Percentiles rank a stretch among this genome's conserved stretches.
phyloP scores from a whole-genome alignment of 2,888 invertebrate species.

The Drosophila phalerata region DNA sequence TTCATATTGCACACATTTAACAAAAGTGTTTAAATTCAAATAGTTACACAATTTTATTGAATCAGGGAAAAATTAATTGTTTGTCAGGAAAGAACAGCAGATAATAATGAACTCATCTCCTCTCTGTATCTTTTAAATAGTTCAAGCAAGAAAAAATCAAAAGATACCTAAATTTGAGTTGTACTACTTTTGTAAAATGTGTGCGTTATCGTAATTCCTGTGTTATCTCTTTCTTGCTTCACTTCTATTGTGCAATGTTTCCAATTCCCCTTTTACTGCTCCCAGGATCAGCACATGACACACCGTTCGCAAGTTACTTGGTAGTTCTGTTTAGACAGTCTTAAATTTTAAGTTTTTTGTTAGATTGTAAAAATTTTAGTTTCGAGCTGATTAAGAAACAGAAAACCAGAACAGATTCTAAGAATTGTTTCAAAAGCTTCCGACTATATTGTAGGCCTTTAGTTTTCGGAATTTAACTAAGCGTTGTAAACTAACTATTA shows the following conservation, averaged over 20 bases:
- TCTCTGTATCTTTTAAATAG: neutral
- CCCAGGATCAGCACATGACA: slow-evolving; percentile 31
- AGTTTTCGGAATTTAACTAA: slow-evolving; percentile 68
- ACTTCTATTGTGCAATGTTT: slow-evolving; percentile 55
- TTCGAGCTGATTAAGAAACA: slow-evolving; percentile 37
- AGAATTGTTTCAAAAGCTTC: slow-evolving; percentile 72
- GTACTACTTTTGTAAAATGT: neutral
- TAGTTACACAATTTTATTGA: neutral
- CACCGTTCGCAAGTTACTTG: slow-evolving; percentile 47
- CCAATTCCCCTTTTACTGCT: slow-evolving; percentile 3
- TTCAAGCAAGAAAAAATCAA: neutral
- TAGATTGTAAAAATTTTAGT: slow-evolving; percentile 54
- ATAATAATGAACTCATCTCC: neutral
- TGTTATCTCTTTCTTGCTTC: slow-evolving; percentile 17
- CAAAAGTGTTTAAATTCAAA: neutral
- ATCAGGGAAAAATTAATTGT: neutral
- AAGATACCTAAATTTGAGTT: neutral
- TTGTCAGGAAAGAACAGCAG: no score
- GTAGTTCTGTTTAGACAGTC: slow-evolving; percentile 29
- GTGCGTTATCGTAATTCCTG: slow-evolving; percentile 1
- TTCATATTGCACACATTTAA: neutral
- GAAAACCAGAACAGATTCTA: slow-evolving; percentile 56
- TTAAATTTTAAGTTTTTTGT: slow-evolving; percentile 41
- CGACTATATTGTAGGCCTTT: slow-evolving; percentile 60
- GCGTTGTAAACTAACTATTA: slow-evolving; percentile 56